A percentile compares a stretch with the other conserved stretches of the same genome.
phyloP scores from a whole-genome alignment of 2,888 invertebrate species.

The Hybos culiciformis region DNA sequence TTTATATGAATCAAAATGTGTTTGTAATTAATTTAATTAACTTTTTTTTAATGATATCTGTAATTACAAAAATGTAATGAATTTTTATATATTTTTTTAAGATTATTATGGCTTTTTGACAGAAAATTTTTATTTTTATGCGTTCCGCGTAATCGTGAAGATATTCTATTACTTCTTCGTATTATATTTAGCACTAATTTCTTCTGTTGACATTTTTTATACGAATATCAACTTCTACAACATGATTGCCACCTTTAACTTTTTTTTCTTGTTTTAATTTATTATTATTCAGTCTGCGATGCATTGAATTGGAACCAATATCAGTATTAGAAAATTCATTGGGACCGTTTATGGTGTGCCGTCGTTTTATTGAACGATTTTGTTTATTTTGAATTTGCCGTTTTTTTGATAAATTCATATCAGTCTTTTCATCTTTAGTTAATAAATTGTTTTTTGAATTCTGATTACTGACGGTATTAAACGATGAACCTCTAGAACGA shows the following conservation, averaged over 20 bases:
- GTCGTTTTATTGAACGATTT: conserved; percentile 59
- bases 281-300: conserved; percentile 23
- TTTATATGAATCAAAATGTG: too few relatives aligned
- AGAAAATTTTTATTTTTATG: too few relatives aligned
- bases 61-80: too few relatives aligned
- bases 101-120: too few relatives aligned
- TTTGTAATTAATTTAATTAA: too few relatives aligned
- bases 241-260: conserved; percentile 22
- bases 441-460: conserved; percentile 29
- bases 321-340: conserved; percentile 48
- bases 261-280: conserved; percentile 14
- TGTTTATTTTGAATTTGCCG: conserved; percentile 42
- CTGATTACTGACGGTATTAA: conserved; percentile 35
- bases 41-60: too few relatives aligned
- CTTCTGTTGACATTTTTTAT: background rate
- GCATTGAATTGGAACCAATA: conserved; percentile 21
- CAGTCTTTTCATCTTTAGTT: conserved; percentile 63
- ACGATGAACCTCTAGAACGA: conserved; percentile 34
- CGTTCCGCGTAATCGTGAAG: too few relatives aligned
- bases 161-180: background rate
- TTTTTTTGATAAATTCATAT: conserved; percentile 63
- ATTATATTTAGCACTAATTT: background rate
- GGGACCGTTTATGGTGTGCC: conserved; percentile 89
- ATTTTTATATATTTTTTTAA: too few relatives aligned
- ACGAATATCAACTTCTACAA: conserved; percentile 32